Evolutionary conservation across 2,113 vertebrate species (phyloP).

Genomic region (Xyliphius kryptos): DNA sequence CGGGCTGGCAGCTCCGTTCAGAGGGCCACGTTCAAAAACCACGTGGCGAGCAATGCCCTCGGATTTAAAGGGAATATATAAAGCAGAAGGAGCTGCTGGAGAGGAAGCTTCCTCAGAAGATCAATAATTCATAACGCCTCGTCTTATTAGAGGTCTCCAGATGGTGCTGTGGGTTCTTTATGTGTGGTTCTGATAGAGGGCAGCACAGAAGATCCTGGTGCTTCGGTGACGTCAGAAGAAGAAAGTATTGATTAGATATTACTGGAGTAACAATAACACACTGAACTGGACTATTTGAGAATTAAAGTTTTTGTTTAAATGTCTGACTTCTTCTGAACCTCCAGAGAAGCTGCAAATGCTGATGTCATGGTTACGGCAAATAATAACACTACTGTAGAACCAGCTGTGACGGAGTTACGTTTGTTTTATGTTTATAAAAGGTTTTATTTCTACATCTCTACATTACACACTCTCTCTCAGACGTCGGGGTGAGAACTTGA

Average conservation of each 20-base stretch:
- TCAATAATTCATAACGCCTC: slow-evolving; percentile 69
- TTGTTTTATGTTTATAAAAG: too few species aligned
- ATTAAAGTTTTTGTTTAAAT: too few species aligned
- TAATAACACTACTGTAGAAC: too few species aligned
- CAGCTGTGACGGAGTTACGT: too few species aligned
- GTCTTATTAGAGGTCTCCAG: slow-evolving; percentile 65
- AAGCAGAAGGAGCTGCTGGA: slow-evolving; percentile 41
- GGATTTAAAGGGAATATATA: slow-evolving; percentile 66
- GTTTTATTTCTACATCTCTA: too few species aligned
- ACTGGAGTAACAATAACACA: slow-evolving; percentile 39
- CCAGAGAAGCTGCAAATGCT: too few species aligned
- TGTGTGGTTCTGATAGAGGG: slow-evolving; percentile 53
- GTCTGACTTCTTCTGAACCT: too few species aligned
- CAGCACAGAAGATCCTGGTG: too few species aligned
- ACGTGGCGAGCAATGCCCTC: slow-evolving; percentile 53
- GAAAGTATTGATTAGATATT: slow-evolving; percentile 55
- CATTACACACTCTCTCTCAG: too few species aligned
- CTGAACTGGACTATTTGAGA: slow-evolving; percentile 40
- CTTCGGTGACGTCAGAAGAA: too few species aligned
- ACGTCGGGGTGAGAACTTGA: too few species aligned
- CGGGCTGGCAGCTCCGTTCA: slow-evolving; percentile 31
- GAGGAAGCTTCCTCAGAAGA: slow-evolving; percentile 40
- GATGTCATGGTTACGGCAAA: too few species aligned
- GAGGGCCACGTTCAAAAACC: slow-evolving; percentile 57
- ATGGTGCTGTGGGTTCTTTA: slow-evolving; percentile 53